Base-by-base conservation (phyloP, 1,140 invertebrate species). In the Drosophila pseudoobscura region DNA sequence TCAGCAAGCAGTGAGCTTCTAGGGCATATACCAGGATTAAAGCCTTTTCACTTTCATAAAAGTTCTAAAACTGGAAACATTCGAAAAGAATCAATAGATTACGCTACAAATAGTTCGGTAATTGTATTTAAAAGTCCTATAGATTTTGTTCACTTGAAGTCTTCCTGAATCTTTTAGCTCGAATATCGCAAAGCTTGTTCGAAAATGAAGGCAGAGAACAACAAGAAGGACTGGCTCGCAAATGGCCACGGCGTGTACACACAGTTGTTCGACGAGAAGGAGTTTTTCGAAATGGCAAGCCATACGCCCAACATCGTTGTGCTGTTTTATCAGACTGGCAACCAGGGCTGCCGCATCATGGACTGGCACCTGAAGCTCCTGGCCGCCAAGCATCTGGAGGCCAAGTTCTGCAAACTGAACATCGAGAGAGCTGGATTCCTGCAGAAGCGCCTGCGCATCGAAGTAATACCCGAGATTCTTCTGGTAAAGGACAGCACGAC, bases 251-350 rank as follows among this genome's bases (percentile, higher is more conserved):
- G 24, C 3, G 4, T 24, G 24, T 99, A 98, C 92, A 92, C 94
- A 2, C 98, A 99, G 92, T 90, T 99, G 24, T 92, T 95, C 2
- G 96, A 97, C 62, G 98, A 99, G 92, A 98, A 98, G 90, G 96
- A 97, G 68, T 99, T 99, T 92, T 99, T 99, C 91, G 95, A 97
- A 44, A 92, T 96, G 13, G 96, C 96, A 35, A 99, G 98, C 90
- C 97, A 98, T 88, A 98, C 97, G 22, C 94, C 96, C 59, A 96
- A 97, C 79, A 95, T 99, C 63, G 95, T 99, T 13, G 96, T 97
- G 78, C 97, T 98, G 91, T 99, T 99, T 92, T 99, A 97, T 92
- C 95, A 95, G 80, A 93, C 95, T 66, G 94, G 94, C 78, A 94
- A 95, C 8, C 94, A 95, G 52, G 94, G 97, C 39, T 98, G 97